Conservation (phyloP, 30 jellyfish, hydroid and myxozoan species). For the Aurelia coerulea region DNA sequence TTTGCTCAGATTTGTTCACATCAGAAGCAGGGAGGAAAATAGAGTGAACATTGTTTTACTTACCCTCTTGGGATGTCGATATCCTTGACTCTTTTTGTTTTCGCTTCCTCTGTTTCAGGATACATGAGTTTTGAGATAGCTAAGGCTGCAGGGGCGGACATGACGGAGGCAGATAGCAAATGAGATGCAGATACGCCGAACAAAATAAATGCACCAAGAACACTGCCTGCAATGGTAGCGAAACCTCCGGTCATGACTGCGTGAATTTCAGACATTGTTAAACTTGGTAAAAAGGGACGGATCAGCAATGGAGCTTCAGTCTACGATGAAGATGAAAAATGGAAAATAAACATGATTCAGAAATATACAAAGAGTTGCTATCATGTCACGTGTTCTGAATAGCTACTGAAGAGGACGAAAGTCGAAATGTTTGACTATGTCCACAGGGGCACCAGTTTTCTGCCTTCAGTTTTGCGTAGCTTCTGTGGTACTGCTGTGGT, state of each 20-base stretch:
- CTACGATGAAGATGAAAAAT: slow-evolving; percentile 23
- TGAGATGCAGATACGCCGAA: slow-evolving; percentile 94
- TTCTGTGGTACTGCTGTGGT: too few relatives aligned
- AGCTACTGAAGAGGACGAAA: too few relatives aligned
- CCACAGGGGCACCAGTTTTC: too few relatives aligned
- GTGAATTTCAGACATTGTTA: slow-evolving; percentile 88
- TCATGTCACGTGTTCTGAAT: too few relatives aligned
- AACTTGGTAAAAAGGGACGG: slow-evolving; percentile 85
- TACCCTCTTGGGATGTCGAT: slow-evolving; percentile 75
- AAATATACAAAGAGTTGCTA: too few relatives aligned
- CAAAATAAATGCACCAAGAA: slow-evolving; percentile 81
- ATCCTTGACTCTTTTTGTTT: slow-evolving; percentile 57
- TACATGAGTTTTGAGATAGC: slow-evolving; percentile 93
- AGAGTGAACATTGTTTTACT: too few relatives aligned
- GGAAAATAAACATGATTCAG: too few relatives aligned
- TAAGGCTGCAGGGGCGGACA: slow-evolving; percentile 99
- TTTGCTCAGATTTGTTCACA: too few relatives aligned
- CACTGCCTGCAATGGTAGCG: slow-evolving; percentile 97
- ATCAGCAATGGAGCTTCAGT: slow-evolving; percentile 94
- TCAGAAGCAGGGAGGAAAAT: too few relatives aligned
- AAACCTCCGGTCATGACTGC: slow-evolving; percentile 98
- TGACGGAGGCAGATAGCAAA: slow-evolving; percentile 91
- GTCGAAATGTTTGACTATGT: too few relatives aligned
- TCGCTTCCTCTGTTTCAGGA: slow-evolving; percentile 85
- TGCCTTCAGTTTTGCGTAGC: too few relatives aligned